These are phyloP conservation scores for Riptortus pedestris DNA, from an alignment of 1,140 invertebrate genomes.

Conservation along the genomic window DNA sequence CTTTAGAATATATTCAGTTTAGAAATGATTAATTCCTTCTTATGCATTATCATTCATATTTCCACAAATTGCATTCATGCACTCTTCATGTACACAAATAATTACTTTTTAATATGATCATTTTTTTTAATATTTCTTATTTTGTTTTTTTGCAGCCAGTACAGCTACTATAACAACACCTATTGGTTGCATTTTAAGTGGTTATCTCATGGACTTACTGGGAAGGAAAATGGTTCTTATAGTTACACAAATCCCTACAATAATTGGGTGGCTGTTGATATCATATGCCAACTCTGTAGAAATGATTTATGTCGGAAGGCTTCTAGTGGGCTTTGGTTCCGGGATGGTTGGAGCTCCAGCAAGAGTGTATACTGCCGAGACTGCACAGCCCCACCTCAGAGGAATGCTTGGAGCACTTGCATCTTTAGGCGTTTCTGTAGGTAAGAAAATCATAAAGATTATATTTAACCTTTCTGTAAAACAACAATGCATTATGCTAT, in stretches of 20 bases:
- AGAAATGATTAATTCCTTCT: no score
- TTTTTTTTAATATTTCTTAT: no score
- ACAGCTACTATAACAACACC: conserved; percentile 59
- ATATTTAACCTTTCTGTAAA: conserved; percentile 1
- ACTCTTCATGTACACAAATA: no score
- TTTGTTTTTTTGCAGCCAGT: conserved; percentile 52
- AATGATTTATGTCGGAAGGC: conserved; percentile 50
- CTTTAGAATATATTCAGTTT: no score
- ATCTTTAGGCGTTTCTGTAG: conserved; percentile 42
- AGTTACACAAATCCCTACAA: conserved; percentile 54
- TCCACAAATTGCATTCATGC: no score
- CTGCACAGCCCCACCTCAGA: conserved; percentile 54
- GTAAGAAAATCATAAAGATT: conserved; percentile 24
- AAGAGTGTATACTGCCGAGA: conserved; percentile 55
- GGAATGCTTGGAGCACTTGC: conserved; percentile 54
- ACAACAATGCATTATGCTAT: no score
- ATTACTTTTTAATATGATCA: no score
- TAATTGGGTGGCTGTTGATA: conserved; percentile 57
- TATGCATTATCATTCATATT: no score
- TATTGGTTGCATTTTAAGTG: conserved; percentile 56
- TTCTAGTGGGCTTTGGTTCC: conserved; percentile 52
- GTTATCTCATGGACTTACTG: conserved; percentile 57
- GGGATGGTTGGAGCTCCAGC: conserved; percentile 60
- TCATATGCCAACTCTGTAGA: conserved; percentile 44
- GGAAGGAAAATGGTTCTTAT: conserved; percentile 55